Evolutionary conservation across 1,140 invertebrate species (phyloP).

Genomic region (Eupeodes corollae): DNA sequence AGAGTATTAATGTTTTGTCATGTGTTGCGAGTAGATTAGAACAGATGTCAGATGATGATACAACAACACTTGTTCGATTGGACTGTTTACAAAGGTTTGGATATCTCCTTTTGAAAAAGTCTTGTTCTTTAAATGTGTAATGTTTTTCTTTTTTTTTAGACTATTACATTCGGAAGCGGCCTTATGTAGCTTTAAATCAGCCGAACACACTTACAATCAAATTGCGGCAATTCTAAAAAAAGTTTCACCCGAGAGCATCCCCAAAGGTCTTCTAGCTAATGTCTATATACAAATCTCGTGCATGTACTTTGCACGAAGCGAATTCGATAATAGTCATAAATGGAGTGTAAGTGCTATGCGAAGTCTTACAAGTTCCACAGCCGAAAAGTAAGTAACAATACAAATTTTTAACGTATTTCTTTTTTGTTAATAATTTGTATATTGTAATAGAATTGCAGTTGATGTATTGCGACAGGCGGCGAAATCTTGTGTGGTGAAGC

Average conservation of each 20-base stretch:
- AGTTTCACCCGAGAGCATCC: slow-evolving; percentile 11
- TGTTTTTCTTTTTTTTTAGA: slow-evolving; percentile 40
- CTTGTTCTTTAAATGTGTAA: not conserved
- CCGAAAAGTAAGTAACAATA: slow-evolving; percentile 38
- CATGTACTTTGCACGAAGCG: slow-evolving; percentile 66
- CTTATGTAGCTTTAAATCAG: slow-evolving; percentile 64
- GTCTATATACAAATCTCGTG: slow-evolving; percentile 69
- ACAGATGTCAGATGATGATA: slow-evolving; percentile 31
- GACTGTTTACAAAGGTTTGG: slow-evolving; percentile 66
- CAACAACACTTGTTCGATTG: slow-evolving; percentile 43
- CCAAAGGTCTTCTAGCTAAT: slow-evolving; percentile 44
- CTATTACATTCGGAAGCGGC: slow-evolving; percentile 67
- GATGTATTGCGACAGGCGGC: slow-evolving; percentile 73
- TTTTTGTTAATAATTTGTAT: slow-evolving; percentile 10
- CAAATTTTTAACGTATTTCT: not conserved
- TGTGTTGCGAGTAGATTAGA: slow-evolving; percentile 50
- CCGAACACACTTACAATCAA: slow-evolving; percentile 27
- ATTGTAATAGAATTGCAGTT: slow-evolving; percentile 53
- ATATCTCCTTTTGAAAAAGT: too few species aligned
- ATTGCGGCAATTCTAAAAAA: slow-evolving; percentile 13
- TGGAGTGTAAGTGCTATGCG: slow-evolving; percentile 63
- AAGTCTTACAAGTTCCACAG: slow-evolving; percentile 48
- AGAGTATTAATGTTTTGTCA: slow-evolving; percentile 57
- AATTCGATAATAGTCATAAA: slow-evolving; percentile 62
- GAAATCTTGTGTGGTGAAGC: slow-evolving; percentile 77